Evolutionary conservation across 2,888 invertebrate species (phyloP).

Genomic region (Cenopis cana): DNA sequence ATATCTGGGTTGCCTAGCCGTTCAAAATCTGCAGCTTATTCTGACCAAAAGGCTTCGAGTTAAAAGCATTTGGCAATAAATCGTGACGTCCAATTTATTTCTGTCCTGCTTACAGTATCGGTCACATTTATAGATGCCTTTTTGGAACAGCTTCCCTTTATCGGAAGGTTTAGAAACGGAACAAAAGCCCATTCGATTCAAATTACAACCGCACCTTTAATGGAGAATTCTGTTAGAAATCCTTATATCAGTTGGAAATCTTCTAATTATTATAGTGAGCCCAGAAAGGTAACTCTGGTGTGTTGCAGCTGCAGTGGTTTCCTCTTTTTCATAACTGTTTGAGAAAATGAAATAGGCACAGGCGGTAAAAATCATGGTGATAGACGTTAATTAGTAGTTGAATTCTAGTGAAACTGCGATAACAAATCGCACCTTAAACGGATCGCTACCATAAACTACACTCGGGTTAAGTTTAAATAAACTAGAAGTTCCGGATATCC

Average conservation of each 20-base stretch:
- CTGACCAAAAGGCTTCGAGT: slow-evolving; percentile 66
- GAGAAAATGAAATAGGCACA: too few species aligned
- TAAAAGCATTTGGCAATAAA: slow-evolving; percentile 83
- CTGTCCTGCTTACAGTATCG: slow-evolving; percentile 71
- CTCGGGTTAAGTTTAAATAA: too few species aligned
- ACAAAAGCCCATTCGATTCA: slow-evolving; percentile 74
- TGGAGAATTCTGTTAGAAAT: slow-evolving; percentile 55
- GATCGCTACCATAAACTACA: too few species aligned
- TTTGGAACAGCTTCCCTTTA: slow-evolving; percentile 70
- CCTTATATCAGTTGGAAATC: slow-evolving; percentile 43
- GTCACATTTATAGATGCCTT: slow-evolving; percentile 70
- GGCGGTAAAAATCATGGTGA: too few species aligned
- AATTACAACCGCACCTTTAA: slow-evolving; percentile 63
- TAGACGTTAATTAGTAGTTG: too few species aligned
- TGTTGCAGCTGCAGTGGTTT: background rate
- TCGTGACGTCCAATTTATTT: slow-evolving; percentile 78
- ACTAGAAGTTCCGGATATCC: too few species aligned
- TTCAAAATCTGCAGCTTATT: slow-evolving; percentile 63
- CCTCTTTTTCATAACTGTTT: background rate
- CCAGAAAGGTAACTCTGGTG: background rate
- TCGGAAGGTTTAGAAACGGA: slow-evolving; percentile 63
- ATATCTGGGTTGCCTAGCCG: slow-evolving; percentile 52
- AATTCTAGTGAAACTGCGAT: too few species aligned
- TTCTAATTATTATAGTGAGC: slow-evolving; percentile 54
- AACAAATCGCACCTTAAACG: too few species aligned